Percentiles rank a stretch among this genome's conserved stretches.
These are phyloP conservation scores for Psix sp. DNA, from an alignment of 1,140 invertebrate genomes.

Conservation along the genomic window DNA sequence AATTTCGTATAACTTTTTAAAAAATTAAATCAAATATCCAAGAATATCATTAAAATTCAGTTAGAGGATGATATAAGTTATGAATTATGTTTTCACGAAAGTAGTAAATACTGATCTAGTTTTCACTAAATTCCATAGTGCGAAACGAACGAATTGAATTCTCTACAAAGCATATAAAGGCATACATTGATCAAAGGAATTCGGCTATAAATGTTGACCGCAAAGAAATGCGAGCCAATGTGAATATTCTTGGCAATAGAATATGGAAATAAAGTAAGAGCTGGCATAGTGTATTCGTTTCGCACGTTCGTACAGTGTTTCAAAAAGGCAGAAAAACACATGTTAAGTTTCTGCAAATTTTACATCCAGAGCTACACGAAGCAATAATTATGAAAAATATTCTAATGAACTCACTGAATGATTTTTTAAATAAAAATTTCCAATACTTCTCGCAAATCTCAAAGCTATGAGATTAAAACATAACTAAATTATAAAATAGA, in stretches of 20 bases:
- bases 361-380: slow-evolving; percentile 18
- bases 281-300: slow-evolving; percentile 57
- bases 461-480: too few relatives aligned
- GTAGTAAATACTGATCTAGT: slow-evolving; percentile 56
- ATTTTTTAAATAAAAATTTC: too few relatives aligned
- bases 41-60: background rate
- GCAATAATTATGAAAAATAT: background rate
- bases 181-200: slow-evolving; percentile 47
- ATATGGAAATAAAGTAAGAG: slow-evolving; percentile 50
- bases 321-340: slow-evolving; percentile 47
- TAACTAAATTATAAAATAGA: too few relatives aligned
- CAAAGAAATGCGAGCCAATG: slow-evolving; percentile 53
- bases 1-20: slow-evolving; percentile 29
- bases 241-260: slow-evolving; percentile 49
- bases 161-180: slow-evolving; percentile 47
- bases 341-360: slow-evolving; percentile 22
- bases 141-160: slow-evolving; percentile 57
- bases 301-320: slow-evolving; percentile 54
- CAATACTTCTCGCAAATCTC: too few relatives aligned
- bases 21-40: background rate
- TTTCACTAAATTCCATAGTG: slow-evolving; percentile 38
- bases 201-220: slow-evolving; percentile 51
- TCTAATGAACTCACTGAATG: too few relatives aligned
- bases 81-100: slow-evolving; percentile 28
- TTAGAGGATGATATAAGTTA: background rate